Evolutionary conservation across 1,140 invertebrate genomes (phyloP), one percentile per base, ranked within the genome.

Genomic region (Sycobia sp.): DNA sequence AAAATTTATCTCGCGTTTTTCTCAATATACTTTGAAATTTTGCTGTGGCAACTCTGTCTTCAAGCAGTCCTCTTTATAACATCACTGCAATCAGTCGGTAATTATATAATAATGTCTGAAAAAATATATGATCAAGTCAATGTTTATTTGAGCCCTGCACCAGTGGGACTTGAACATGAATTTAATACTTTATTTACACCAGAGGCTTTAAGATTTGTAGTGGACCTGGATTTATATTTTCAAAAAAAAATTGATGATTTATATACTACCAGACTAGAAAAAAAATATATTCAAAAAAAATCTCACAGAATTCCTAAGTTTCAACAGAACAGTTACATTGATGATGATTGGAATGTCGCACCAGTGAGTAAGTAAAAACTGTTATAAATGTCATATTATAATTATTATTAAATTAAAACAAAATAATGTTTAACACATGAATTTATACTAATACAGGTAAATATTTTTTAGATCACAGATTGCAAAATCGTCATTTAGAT

Each of bases 281-380:
- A 73, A 43, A 75, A 74, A 49, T 66, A 76, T 18, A 68, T 71
- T 44, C 72, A 77, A 22, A 69, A 75, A 65, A 62, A 67, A 14
- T 58, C 43, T 23, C 36, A 50, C 20, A 69, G 29, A 53, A 73
- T 82, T 18, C 69, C 60, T 50, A 67, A 49, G 70, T 75, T 67
- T 82, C 77, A 57, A 74, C 76, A 77, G 27, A 46, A 69, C 0
- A 74, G 81, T 67, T 75, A 75, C 62, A 65, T 53, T 46, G 72
- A 82, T 59, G 76, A 76, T 55, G 68, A 78, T 39, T 88, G 86
- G 86, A 83, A 79, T 73, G 78, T 87, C 32, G 75, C 73, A 16
- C 77, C 83, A 46, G 73, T 88, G n/a, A 84, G 85, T 22, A 63
- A 73, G 69, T 76, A 75, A 76, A 79, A 77, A 23, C 9, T 36